Evolutionary conservation across 1,140 invertebrate genomes (phyloP).

Genomic region (Cherax quadricarinatus): DNA sequence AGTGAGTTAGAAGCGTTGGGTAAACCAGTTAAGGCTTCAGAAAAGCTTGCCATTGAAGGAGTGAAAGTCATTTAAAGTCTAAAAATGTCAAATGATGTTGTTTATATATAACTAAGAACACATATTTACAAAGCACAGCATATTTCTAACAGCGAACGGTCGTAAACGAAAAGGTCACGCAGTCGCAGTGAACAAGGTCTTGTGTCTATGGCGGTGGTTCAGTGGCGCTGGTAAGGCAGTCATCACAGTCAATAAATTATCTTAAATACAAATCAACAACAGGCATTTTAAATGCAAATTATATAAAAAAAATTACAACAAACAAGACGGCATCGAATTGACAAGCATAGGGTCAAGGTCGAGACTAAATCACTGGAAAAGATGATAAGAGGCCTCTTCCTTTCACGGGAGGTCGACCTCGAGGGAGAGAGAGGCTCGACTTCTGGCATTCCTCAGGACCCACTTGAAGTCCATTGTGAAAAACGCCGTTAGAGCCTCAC

Average conservation of each 20-base stretch:
- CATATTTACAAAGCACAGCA: constrained; percentile 63
- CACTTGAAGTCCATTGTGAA: background rate
- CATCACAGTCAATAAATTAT: constrained; percentile 72
- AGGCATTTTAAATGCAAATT: constrained; percentile 52
- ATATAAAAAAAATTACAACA: constrained; percentile 8
- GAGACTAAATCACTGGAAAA: background rate
- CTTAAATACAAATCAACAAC: constrained; percentile 71
- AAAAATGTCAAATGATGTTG: constrained; percentile 43
- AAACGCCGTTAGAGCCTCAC: background rate
- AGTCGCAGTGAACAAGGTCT: background rate
- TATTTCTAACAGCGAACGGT: background rate
- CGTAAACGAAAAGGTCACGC: background rate
- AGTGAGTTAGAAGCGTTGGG: background rate
- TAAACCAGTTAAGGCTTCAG: background rate
- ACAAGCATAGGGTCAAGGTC: constrained; percentile 52
- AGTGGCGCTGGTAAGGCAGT: constrained; percentile 41
- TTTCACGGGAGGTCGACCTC: background rate
- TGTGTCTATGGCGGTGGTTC: constrained; percentile 67
- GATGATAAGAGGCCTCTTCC: background rate
- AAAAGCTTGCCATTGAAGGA: background rate
- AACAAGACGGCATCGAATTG: constrained; percentile 35
- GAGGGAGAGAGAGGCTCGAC: background rate
- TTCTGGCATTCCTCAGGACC: background rate
- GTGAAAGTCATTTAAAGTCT: constrained; percentile 48
- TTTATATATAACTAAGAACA: constrained; percentile 53